Evolutionary conservation across 2,888 invertebrate species (phyloP).

Genomic region (Drosophila mettleri): DNA sequence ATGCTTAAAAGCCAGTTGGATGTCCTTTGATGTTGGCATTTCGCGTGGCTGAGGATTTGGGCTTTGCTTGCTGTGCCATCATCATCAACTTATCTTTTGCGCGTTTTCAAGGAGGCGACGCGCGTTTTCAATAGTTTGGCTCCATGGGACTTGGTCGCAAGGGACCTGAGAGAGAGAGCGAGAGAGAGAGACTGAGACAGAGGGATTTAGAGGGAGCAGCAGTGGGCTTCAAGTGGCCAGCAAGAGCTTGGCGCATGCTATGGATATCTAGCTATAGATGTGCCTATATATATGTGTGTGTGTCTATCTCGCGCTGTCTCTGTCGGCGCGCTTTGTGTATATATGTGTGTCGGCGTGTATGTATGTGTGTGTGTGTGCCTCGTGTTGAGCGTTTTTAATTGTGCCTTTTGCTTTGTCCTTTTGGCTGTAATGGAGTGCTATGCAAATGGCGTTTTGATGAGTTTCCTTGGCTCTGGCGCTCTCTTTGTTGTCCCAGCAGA

Average conservation of each 20-base stretch:
- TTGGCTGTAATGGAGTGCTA: slow-evolving; percentile 80
- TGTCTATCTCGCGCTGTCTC: slow-evolving; percentile 29
- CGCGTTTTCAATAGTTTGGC: slow-evolving; percentile 48
- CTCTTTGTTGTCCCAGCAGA: slow-evolving; percentile 67
- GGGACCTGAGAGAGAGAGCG: neutral
- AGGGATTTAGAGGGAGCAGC: neutral
- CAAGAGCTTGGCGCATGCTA: slow-evolving; percentile 18
- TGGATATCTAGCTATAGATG: slow-evolving; percentile 12
- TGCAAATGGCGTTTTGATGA: slow-evolving; percentile 82
- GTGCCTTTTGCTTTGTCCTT: slow-evolving; percentile 80
- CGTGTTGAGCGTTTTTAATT: slow-evolving; percentile 74
- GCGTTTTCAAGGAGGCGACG: slow-evolving; percentile 39
- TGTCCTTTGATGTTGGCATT: slow-evolving; percentile 68
- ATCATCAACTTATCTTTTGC: slow-evolving; percentile 34
- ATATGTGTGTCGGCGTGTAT: neutral
- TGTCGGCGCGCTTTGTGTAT: slow-evolving; percentile 18
- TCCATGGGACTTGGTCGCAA: slow-evolving; percentile 23
- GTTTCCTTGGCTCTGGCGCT: slow-evolving; percentile 73
- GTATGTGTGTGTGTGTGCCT: neutral
- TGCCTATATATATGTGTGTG: slow-evolving; percentile 8
- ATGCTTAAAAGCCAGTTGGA: slow-evolving; percentile 55
- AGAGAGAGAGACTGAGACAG: neutral
- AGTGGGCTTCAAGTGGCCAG: slow-evolving; percentile 61
- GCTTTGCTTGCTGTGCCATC: slow-evolving; percentile 17
- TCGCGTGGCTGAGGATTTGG: slow-evolving; percentile 27